Evolutionary conservation across 2,888 invertebrate species (phyloP).

Genomic region (Tetragnatha montana): DNA sequence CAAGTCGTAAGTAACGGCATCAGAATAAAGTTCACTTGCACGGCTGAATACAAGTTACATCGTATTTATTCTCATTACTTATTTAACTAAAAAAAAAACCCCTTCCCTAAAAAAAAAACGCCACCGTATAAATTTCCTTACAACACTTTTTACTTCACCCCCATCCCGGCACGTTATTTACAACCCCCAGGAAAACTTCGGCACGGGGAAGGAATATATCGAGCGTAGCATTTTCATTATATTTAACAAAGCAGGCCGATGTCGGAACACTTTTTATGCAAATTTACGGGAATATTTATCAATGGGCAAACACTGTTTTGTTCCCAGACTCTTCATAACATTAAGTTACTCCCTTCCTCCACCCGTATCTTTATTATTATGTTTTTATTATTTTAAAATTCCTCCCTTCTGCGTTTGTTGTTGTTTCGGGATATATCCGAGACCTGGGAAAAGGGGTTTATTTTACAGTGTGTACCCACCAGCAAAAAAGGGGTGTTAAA

Average conservation of each 20-base stretch:
- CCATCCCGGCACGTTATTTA: constrained; percentile 28
- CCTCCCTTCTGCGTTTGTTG: neutral
- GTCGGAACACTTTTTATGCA: constrained; percentile 46
- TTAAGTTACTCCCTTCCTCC: no score
- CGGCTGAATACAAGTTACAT: neutral
- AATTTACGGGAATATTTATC: constrained; percentile 52
- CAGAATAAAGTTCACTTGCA: neutral
- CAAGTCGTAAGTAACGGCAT: neutral
- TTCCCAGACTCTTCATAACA: neutral
- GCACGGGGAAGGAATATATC: constrained; percentile 36
- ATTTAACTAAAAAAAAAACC: neutral
- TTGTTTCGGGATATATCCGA: neutral
- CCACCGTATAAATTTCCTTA: neutral
- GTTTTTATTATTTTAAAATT: neutral
- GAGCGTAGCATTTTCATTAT: constrained; percentile 57
- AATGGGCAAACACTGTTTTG: constrained; percentile 40
- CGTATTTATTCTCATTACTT: neutral
- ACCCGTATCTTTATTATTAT: neutral
- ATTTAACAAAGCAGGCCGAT: constrained; percentile 47
- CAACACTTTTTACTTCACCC: constrained; percentile 12
- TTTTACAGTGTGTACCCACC: neutral
- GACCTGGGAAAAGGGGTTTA: neutral
- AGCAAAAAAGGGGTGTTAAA: constrained; percentile 25
- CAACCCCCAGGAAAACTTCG: constrained; percentile 21
- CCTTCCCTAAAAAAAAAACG: neutral